Evolutionary conservation across 2,113 vertebrate genomes (phyloP).

Genomic region (Rhinogobius similis): DNA sequence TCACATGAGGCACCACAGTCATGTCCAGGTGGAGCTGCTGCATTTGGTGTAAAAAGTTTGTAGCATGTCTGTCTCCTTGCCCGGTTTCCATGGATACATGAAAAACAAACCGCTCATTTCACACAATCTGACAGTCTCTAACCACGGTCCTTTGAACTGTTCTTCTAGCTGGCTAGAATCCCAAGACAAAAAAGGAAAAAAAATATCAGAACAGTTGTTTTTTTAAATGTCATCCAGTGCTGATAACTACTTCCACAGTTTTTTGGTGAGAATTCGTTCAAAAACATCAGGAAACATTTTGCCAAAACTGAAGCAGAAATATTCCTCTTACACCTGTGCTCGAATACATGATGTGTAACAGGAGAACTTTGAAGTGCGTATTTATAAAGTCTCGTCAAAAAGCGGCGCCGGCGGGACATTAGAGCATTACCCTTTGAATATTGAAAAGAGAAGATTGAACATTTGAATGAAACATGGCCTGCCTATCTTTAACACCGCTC

Average conservation of each 20-base stretch:
- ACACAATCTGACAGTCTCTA: no score
- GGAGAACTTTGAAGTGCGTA: constrained; percentile 18
- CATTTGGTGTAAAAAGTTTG: no score
- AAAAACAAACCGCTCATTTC: no score
- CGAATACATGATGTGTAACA: constrained; percentile 21
- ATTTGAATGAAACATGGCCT: constrained; percentile 41
- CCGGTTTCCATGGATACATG: no score
- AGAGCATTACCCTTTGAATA: constrained; percentile 28
- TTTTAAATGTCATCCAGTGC: no score
- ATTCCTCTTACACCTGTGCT: neutral
- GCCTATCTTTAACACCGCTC: constrained; percentile 20
- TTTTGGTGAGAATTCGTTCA: neutral
- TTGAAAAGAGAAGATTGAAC: constrained; percentile 28
- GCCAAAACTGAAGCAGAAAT: constrained; percentile 18
- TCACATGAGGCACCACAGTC: no score
- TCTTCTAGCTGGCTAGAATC: no score
- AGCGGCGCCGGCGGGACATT: constrained; percentile 3
- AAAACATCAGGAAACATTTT: constrained; percentile 32
- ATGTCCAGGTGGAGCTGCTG: no score
- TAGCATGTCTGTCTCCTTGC: no score
- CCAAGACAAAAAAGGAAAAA: no score
- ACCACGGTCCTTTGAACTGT: no score
- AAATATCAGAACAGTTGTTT: no score
- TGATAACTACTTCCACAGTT: neutral
- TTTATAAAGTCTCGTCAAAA: constrained; percentile 27